A percentile compares a stretch with the other conserved stretches of the same genome.
phyloP scores from a whole-genome alignment of 64 coral and sea anemone genomes.

The Montipora sp. region DNA sequence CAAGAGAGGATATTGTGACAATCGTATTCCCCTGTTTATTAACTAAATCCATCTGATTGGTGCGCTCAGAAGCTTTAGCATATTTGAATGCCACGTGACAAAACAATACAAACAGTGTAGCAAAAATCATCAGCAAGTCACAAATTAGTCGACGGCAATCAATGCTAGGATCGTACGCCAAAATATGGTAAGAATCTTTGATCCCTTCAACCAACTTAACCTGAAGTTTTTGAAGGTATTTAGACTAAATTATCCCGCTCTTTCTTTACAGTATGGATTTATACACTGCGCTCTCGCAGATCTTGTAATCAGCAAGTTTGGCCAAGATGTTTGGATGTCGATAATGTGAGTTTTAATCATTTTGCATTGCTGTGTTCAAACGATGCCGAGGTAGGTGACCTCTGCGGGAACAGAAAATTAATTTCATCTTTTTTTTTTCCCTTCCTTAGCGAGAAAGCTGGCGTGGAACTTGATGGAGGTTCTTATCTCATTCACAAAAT shows the following conservation, averaged over 20 bases:
- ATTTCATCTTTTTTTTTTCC: background rate
- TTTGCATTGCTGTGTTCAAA: background rate
- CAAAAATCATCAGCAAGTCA: conserved; percentile 18
- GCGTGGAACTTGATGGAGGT: conserved; percentile 90
- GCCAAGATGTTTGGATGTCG: conserved; percentile 83
- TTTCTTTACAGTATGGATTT: conserved; percentile 80
- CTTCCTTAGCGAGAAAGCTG: conserved; percentile 82
- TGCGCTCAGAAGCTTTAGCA: background rate
- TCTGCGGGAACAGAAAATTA: background rate
- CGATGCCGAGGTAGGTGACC: background rate
- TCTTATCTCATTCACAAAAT: conserved; percentile 99
- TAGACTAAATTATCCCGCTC: background rate
- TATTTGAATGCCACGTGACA: conserved; percentile 11
- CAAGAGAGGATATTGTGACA: background rate
- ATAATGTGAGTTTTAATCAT: conserved; percentile 72
- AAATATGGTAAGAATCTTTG: conserved; percentile 32
- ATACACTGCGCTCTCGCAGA: conserved; percentile 88
- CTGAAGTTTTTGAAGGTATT: too few relatives aligned
- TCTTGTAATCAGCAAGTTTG: conserved; percentile 85
- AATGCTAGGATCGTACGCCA: too few relatives aligned
- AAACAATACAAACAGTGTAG: conserved; percentile 27
- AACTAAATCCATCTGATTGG: conserved; percentile 26
- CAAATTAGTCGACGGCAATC: background rate
- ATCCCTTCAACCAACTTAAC: background rate
- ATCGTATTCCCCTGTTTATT: conserved; percentile 9